Conservation (phyloP, 92 coral and sea anemone genomes). For the Parazoanthus atlanticus region DNA sequence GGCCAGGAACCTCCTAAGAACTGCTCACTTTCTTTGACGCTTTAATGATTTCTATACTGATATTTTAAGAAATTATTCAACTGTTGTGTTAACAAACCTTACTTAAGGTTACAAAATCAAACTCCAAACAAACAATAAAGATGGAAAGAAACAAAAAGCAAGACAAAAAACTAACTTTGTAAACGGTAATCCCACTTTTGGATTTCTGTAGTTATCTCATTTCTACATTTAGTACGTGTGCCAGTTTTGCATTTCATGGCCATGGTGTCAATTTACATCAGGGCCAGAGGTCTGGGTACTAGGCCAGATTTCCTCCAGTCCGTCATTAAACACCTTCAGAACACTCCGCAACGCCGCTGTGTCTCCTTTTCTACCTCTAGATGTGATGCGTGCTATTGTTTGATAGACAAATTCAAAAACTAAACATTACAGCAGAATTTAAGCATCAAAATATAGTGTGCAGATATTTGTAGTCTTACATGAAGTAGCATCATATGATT, state of each 20-base stretch:
- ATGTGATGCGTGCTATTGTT: too few relatives aligned
- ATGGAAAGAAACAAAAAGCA: neutral
- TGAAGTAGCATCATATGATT: neutral
- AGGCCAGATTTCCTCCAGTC: conserved; percentile 13
- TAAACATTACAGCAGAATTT: too few relatives aligned
- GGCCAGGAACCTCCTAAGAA: too few relatives aligned
- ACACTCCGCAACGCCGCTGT: neutral
- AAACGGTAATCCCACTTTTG: too few relatives aligned
- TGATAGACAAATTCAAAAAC: too few relatives aligned
- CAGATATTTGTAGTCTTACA: neutral
- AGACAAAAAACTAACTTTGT: too few relatives aligned
- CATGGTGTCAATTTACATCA: conserved; percentile 24
- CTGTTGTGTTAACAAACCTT: too few relatives aligned
- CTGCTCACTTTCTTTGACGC: too few relatives aligned
- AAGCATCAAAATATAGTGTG: too few relatives aligned
- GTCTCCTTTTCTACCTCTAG: neutral
- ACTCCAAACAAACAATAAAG: neutral
- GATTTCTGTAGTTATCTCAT: neutral
- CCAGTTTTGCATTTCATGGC: neutral
- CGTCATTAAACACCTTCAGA: conserved; percentile 29
- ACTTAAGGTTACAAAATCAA: too few relatives aligned
- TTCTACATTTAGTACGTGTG: neutral
- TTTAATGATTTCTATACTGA: too few relatives aligned
- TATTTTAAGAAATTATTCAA: too few relatives aligned
- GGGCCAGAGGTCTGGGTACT: conserved; percentile 32